phyloP scores from a whole-genome alignment of 30 jellyfish, hydroid and myxozoan species.

The Aurelia sp. region DNA sequence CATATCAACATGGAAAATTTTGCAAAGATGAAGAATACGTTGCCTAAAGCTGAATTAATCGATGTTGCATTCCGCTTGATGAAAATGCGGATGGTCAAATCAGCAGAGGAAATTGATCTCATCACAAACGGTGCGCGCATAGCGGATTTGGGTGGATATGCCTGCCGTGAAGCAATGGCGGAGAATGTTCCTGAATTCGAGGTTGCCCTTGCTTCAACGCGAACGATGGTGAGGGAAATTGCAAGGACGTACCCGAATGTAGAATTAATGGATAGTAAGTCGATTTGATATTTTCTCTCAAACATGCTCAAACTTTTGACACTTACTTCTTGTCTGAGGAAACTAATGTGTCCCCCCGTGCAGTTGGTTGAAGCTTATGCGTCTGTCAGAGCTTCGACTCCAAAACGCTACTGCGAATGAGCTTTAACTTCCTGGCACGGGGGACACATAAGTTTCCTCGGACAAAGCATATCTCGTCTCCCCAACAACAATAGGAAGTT shows the following conservation, averaged over 20 bases:
- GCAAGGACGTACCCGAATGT: slow-evolving; percentile 80
- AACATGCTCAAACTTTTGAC: neutral
- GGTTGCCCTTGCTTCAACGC: slow-evolving; percentile 78
- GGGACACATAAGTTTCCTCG: too few relatives aligned
- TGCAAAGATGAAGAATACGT: slow-evolving; percentile 64
- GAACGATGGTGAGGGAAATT: slow-evolving; percentile 83
- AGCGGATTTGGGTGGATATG: slow-evolving; percentile 88
- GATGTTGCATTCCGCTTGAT: slow-evolving; percentile 79
- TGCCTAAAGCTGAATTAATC: slow-evolving; percentile 74
- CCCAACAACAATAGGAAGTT: too few relatives aligned
- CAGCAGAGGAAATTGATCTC: slow-evolving; percentile 88
- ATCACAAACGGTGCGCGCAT: slow-evolving; percentile 84
- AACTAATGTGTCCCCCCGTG: too few relatives aligned
- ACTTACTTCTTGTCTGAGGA: neutral
- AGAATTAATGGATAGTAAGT: slow-evolving; percentile 88
- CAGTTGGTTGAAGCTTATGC: too few relatives aligned
- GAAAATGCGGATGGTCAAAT: slow-evolving; percentile 76
- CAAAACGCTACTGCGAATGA: too few relatives aligned
- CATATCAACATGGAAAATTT: slow-evolving; percentile 52
- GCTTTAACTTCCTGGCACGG: too few relatives aligned
- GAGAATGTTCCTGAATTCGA: slow-evolving; percentile 86
- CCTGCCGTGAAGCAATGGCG: slow-evolving; percentile 65
- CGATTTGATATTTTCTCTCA: neutral
- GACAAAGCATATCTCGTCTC: too few relatives aligned
- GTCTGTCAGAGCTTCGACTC: too few relatives aligned